Conservation (phyloP, 2,888 invertebrate species). For the Polymixis flavicincta region DNA sequence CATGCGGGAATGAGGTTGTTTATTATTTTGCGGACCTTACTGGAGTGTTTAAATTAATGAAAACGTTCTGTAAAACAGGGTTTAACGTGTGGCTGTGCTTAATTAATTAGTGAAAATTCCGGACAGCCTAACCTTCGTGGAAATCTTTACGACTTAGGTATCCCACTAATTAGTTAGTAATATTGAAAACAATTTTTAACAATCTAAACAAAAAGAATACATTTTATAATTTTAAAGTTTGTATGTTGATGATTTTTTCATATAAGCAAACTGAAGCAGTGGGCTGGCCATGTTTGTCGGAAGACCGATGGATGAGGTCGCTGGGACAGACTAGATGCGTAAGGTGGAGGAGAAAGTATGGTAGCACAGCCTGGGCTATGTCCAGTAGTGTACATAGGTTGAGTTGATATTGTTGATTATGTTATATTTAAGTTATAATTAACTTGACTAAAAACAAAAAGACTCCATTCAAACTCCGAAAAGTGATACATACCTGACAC, state of each 20-base stretch:
- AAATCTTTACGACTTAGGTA: background rate
- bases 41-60: conserved; percentile 45
- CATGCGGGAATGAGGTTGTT: conserved; percentile 38
- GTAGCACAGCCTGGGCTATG: background rate
- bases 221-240: no score
- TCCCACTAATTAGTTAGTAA: no score
- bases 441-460: background rate
- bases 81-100: conserved; percentile 18
- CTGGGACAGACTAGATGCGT: background rate
- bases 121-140: background rate
- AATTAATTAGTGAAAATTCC: conserved; percentile 32
- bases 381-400: background rate
- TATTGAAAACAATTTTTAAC: no score
- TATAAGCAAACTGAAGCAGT: background rate
- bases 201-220: background rate
- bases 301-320: no score
- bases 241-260: background rate
- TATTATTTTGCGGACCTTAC: conserved; percentile 43
- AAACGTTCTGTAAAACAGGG: conserved; percentile 34
- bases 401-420: background rate
- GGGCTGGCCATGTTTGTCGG: no score
- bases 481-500: background rate
- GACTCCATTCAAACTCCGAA: background rate
- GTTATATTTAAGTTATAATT: background rate
- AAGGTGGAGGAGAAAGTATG: background rate